These are phyloP conservation scores for Oophaga sylvatica DNA, from an alignment of 2,797 vertebrate genomes.

Conservation along the genomic window DNA sequence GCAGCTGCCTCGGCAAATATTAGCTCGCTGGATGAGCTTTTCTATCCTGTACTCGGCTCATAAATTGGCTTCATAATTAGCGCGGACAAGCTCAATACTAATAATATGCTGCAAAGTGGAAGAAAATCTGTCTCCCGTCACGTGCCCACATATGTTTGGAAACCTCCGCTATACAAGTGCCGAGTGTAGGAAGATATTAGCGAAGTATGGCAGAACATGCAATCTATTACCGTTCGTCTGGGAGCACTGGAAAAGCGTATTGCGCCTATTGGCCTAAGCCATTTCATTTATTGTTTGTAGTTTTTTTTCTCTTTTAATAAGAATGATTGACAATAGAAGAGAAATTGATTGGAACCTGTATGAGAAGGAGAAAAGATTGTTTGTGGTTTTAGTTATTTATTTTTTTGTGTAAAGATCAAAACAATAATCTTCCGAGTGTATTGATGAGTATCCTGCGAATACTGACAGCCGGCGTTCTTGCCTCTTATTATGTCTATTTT, in stretches of 20 bases:
- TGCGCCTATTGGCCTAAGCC: not conserved
- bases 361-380: not conserved
- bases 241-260: not conserved
- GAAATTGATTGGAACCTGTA: not conserved
- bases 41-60: not conserved
- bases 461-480: not conserved
- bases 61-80: conserved; percentile 13
- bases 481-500: no score
- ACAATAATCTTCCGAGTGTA: not conserved
- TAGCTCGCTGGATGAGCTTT: conserved; percentile 15
- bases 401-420: not conserved
- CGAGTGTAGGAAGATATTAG: not conserved
- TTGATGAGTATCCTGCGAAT: not conserved
- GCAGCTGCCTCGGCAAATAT: conserved; percentile 29
- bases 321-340: not conserved
- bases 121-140: not conserved
- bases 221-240: not conserved
- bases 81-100: not conserved
- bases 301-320: not conserved
- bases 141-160: not conserved
- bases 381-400: no score
- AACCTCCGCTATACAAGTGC: not conserved
- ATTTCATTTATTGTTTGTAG: not conserved
- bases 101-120: not conserved
- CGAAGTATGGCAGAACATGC: not conserved